Base-by-base conservation (phyloP, 2,113 vertebrate species). In the Xiphophorus maculatus region DNA sequence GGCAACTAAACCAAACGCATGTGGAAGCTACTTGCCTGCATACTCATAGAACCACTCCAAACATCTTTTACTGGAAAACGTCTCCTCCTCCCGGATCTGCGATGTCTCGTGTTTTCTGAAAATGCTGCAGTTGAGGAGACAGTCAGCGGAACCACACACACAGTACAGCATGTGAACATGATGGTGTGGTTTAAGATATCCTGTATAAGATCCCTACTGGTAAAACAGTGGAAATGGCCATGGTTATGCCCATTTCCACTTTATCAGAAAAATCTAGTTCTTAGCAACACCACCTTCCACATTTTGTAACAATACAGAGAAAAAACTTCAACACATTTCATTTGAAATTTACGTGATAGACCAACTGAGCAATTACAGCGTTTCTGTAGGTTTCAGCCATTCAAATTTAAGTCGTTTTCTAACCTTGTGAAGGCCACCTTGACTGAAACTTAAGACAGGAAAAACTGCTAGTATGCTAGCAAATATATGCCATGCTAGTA, bases 41-140 rank as follows among this genome's bases (percentile, higher is more conserved):
- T 99, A 99, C 92, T 99, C 97, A 87, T 99, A 99, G 93, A 99
- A 99, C 98, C 98, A 99, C 86, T 99, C 98, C 92, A 99, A 94
- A 90, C 98, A 99, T 78, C 97, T 94, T 91, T 99, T 99, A 94
- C 95, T 99, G 81, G 97, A 98, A 93, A 99, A 99, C 19, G 94
- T 95, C 86, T 98, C 97, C 83, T 98, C 97, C 84, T 96, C 95
- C 60, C 96, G 96, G 91, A 98, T 98, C 92, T 96, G 96, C 81
- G 96, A 87, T 0, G 97, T 94, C 85, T 99, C 97, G 0, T 97
- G 97, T 95, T 97, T 99, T 94, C 97, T 97, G 93, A 96, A 98
- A 95, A 98, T 95, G 80, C 97, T 98, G 88, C 6, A 92, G 87
- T 89, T 63, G 68, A 74, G 90, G 28, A 83, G 81, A 63, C 19